A percentile compares a stretch with the other conserved stretches of the same genome.
phyloP scores from a whole-genome alignment of 2,797 vertebrate genomes.

The Nasua narica region DNA sequence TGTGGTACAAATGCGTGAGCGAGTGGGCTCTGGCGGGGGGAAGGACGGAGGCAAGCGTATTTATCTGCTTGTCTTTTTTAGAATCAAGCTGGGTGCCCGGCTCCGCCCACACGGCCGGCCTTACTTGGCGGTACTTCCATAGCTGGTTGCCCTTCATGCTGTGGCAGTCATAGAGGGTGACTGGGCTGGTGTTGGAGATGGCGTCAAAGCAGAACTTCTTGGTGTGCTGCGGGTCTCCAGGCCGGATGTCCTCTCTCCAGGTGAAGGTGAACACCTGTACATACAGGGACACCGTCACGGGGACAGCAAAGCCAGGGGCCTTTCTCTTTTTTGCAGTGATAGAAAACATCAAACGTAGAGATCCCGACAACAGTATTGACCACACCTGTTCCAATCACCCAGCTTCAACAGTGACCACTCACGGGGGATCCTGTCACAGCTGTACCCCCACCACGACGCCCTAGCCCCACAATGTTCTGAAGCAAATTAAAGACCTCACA shows the following conservation, averaged over 20 bases:
- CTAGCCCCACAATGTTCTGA: not conserved
- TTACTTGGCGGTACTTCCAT: conserved; percentile 94
- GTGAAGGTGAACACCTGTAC: conserved; percentile 94
- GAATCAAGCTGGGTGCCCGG: not conserved
- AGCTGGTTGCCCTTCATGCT: conserved; percentile 98
- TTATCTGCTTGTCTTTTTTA: not conserved
- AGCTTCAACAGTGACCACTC: not conserved
- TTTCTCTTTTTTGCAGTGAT: not conserved
- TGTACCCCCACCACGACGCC: fast-evolving
- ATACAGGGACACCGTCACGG: conserved; percentile 9
- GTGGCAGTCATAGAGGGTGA: conserved; percentile 96
- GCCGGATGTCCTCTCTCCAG: conserved; percentile 95
- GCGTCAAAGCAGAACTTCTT: conserved; percentile 97
- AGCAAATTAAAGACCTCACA: not conserved
- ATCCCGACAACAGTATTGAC: not conserved
- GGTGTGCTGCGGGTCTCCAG: conserved; percentile 95
- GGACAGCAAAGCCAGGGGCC: not conserved
- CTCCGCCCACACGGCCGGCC: not conserved
- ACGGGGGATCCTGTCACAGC: fast-evolving
- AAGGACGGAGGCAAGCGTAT: not conserved
- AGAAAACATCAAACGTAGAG: not conserved
- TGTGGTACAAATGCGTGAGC: not conserved
- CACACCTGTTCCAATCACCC: not conserved
- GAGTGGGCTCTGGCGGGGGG: not conserved
- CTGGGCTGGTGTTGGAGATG: conserved; percentile 92